Percentiles rank a stretch among this genome's conserved stretches.
These are phyloP conservation scores for Sorex maritimensis DNA, from an alignment of 2,797 vertebrate species.

Conservation along the genomic window DNA sequence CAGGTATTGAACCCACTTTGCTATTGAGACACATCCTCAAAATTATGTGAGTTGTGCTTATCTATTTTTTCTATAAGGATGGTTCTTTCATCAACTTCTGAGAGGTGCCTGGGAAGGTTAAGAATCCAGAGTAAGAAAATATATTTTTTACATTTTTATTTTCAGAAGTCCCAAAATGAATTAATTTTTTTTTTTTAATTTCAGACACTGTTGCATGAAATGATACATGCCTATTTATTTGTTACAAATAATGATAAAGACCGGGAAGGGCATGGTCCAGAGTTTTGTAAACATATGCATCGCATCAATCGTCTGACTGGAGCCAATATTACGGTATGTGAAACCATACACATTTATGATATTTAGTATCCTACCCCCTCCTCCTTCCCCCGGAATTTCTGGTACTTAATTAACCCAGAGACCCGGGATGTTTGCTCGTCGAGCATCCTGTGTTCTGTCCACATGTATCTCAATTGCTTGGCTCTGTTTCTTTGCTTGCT, in stretches of 20 bases:
- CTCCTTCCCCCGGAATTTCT: neutral
- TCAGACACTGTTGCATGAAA: constrained; percentile 98
- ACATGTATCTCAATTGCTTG: too few species aligned
- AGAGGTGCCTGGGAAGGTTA: constrained; percentile 8
- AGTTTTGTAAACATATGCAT: constrained; percentile 98
- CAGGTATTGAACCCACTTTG: too few species aligned
- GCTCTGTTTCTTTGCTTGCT: too few species aligned
- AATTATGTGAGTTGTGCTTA: constrained; percentile 7
- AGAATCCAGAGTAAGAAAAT: constrained; percentile 35
- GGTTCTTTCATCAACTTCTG: constrained; percentile 43
- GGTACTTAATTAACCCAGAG: neutral
- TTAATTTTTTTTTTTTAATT: constrained; percentile 63
- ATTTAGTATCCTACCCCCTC: neutral
- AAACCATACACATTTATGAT: neutral
- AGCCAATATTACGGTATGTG: constrained; percentile 95
- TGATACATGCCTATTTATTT: constrained; percentile 99
- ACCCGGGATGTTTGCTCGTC: neutral
- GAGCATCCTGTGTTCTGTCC: too few species aligned
- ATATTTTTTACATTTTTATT: constrained; percentile 16
- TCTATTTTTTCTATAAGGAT: neutral
- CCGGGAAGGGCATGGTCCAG: constrained; percentile 96
- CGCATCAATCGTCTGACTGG: constrained; percentile 96
- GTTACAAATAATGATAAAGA: constrained; percentile 97
- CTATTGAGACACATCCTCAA: too few species aligned
- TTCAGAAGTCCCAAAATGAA: constrained; percentile 22